Evolutionary conservation across 2,797 vertebrate genomes (phyloP).

Genomic region (Myoxocephalus aenaeus): DNA sequence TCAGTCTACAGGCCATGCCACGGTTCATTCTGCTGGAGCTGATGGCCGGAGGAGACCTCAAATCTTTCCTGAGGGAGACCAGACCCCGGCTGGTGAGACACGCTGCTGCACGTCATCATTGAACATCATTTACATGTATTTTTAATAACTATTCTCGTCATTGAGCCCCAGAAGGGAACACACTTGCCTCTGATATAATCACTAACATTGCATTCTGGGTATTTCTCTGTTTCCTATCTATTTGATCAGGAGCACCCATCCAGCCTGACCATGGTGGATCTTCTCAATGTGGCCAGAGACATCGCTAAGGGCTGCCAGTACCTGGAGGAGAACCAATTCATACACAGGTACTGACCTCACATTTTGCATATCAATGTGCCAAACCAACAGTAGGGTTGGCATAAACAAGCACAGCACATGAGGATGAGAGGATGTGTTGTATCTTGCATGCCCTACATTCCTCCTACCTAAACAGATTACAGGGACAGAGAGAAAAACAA

Average conservation of each 20-base stretch:
- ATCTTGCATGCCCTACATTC: neutral
- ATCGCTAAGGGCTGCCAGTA: conserved; percentile 98
- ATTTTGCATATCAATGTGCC: conserved; percentile 14
- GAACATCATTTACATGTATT: neutral
- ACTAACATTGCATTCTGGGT: conserved; percentile 5
- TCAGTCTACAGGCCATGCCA: conserved; percentile 96
- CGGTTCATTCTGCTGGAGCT: conserved; percentile 97
- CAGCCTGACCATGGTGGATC: conserved; percentile 95
- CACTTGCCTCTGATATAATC: neutral
- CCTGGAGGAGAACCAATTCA: conserved; percentile 98
- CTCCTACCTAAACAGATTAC: conserved; percentile 9
- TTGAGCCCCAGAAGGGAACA: too few relatives aligned
- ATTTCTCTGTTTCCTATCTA: conserved; percentile 17
- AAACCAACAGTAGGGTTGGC: neutral
- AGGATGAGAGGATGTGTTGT: neutral
- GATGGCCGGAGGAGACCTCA: conserved; percentile 98
- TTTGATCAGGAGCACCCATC: conserved; percentile 91
- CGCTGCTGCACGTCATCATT: neutral
- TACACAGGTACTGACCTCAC: conserved; percentile 89
- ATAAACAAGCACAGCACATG: neutral
- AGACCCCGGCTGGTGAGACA: conserved; percentile 93
- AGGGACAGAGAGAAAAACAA: conserved; percentile 9
- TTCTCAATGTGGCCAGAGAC: conserved; percentile 95
- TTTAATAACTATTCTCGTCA: neutral
- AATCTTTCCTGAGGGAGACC: conserved; percentile 95